phyloP scores from a whole-genome alignment of 2,797 vertebrate genomes.

The Huso huso region DNA sequence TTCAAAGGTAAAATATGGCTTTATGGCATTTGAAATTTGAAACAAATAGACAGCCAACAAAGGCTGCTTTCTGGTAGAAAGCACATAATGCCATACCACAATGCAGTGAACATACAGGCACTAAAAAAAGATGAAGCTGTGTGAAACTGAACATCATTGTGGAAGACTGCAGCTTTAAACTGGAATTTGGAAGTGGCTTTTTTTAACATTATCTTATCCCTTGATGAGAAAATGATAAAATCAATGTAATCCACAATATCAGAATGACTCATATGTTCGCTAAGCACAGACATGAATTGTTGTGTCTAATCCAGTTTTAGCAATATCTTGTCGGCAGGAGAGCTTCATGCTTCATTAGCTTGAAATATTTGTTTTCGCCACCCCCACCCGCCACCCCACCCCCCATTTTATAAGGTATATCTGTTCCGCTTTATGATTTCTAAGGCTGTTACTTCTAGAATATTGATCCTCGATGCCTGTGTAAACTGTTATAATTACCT shows the following conservation, averaged over 20 bases:
- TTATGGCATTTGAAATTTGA: too few species aligned
- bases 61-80: too few species aligned
- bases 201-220: not conserved
- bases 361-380: constrained; percentile 43
- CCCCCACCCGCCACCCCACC: constrained; percentile 13
- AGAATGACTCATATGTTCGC: constrained; percentile 22
- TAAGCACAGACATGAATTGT: constrained; percentile 43
- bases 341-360: constrained; percentile 37
- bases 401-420: constrained; percentile 12
- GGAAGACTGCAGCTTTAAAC: not conserved
- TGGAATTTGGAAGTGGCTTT: constrained; percentile 1
- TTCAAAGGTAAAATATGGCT: too few species aligned
- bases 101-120: too few species aligned
- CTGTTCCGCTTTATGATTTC: constrained; percentile 13
- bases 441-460: not conserved
- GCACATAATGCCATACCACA: too few species aligned
- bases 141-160: too few species aligned
- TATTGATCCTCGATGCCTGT: constrained; percentile 8
- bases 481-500: constrained; percentile 16
- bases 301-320: constrained; percentile 47
- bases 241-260: constrained; percentile 22
- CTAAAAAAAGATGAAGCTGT: too few species aligned
- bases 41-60: too few species aligned
- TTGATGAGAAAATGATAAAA: constrained; percentile 15
- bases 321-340: constrained; percentile 43